Evolutionary conservation across 2,888 invertebrate species (phyloP).

Genomic region (Hirtodrosophila cameraria): DNA sequence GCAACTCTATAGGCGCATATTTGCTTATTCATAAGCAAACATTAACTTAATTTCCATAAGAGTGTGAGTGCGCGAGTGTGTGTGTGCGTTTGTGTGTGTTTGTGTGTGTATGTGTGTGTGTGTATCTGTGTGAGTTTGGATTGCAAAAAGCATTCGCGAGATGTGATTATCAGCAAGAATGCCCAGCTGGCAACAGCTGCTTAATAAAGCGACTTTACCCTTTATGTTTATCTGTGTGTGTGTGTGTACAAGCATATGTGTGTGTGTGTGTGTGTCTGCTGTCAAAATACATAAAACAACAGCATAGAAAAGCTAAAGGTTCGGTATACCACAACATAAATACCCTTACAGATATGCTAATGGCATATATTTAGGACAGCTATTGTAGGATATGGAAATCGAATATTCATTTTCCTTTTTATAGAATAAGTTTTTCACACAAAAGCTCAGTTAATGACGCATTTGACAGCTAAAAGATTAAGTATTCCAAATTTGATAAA

Average conservation of each 20-base stretch:
- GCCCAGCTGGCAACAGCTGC: conserved; percentile 63
- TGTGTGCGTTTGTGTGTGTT: conserved; percentile 10
- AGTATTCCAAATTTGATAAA: too few species aligned
- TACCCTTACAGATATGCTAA: too few species aligned
- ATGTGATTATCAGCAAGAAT: conserved; percentile 71
- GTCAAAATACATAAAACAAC: conserved; percentile 37
- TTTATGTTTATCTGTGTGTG: background rate
- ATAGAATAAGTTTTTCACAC: too few species aligned
- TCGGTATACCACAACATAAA: too few species aligned
- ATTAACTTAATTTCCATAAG: conserved; percentile 82
- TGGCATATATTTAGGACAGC: too few species aligned
- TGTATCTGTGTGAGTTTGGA: conserved; percentile 26
- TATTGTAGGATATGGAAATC: too few species aligned
- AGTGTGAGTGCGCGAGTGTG: conserved; percentile 7
- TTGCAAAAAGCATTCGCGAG: conserved; percentile 71
- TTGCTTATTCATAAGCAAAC: conserved; percentile 84
- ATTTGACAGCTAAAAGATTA: too few species aligned
- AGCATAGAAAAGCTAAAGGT: background rate
- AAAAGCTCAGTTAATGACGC: too few species aligned
- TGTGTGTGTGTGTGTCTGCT: conserved; percentile 12
- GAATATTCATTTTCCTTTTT: too few species aligned
- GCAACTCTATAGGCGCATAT: conserved; percentile 73
- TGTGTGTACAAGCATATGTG: conserved; percentile 2
- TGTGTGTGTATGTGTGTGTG: conserved; percentile 10
- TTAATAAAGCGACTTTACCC: conserved; percentile 59